Conservation (phyloP, 2,113 vertebrate species). For the Pipa parva region DNA sequence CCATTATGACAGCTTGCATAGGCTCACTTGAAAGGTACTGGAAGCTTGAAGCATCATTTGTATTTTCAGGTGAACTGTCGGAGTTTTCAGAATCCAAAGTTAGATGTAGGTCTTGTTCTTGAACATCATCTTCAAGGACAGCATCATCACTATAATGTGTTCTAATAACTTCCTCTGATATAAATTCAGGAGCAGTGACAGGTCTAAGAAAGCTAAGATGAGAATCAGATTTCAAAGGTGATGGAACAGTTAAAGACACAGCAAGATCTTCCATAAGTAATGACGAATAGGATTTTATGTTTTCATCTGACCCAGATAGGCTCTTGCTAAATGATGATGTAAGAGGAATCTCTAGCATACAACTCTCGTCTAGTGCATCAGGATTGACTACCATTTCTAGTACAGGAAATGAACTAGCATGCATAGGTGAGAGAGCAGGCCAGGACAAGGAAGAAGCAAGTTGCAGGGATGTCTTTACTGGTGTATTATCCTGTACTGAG, state of each 20-base stretch:
- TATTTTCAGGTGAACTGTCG: conserved; percentile 61
- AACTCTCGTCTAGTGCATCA: conserved; percentile 86
- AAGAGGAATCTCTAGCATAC: conserved; percentile 83
- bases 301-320: conserved; percentile 51
- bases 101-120: conserved; percentile 90
- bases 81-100: conserved; percentile 91
- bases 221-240: conserved; percentile 90
- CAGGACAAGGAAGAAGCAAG: conserved; percentile 63
- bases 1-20: conserved; percentile 94
- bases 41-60: conserved; percentile 59
- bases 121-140: conserved; percentile 86
- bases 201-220: conserved; percentile 90
- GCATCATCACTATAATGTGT: conserved; percentile 88
- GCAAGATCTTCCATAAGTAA: conserved; percentile 89
- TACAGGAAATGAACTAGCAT: conserved; percentile 58
- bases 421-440: conserved; percentile 75
- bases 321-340: conserved; percentile 53
- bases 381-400: conserved; percentile 70
- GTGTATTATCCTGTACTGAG: conserved; percentile 53
- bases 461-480: conserved; percentile 61
- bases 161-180: conserved; percentile 78
- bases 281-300: conserved; percentile 67
- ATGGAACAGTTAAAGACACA: conserved; percentile 91
- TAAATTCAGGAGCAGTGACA: conserved; percentile 55
- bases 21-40: conserved; percentile 80